A percentile compares a stretch with the other conserved stretches of the same genome.
phyloP scores from a whole-genome alignment of 2,797 vertebrate species.

The Paramormyrops hopkinsi region DNA sequence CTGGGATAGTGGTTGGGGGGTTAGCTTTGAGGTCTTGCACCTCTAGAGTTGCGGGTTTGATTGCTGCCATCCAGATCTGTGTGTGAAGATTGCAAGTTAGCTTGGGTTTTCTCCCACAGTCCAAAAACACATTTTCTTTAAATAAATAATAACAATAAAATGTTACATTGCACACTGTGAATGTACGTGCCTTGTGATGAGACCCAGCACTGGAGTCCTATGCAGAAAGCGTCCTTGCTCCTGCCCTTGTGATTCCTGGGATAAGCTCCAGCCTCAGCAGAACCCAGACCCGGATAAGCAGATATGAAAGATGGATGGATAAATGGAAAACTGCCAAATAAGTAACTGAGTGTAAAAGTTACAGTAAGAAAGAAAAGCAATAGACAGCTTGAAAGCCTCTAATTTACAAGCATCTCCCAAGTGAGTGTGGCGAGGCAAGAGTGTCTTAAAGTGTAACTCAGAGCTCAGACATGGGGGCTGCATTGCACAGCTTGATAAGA shows the following conservation, averaged over 20 bases:
- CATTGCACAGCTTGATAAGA: constrained; percentile 9
- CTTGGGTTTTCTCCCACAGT: not conserved
- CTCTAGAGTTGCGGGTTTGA: not conserved
- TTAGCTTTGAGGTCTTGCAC: not conserved
- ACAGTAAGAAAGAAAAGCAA: not conserved
- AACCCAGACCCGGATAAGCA: not conserved
- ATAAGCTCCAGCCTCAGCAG: not conserved
- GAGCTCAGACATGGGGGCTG: not conserved
- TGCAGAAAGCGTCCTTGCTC: not conserved
- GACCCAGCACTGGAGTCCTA: not conserved
- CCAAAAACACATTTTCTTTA: not conserved
- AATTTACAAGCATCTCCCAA: not conserved
- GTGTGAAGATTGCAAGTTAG: not conserved
- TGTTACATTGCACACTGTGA: not conserved
- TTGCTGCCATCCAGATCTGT: not conserved
- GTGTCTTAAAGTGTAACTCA: not conserved
- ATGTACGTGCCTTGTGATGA: not conserved
- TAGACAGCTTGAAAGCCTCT: not conserved
- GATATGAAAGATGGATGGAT: not conserved
- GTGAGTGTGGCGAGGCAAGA: not conserved
- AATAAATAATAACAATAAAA: not conserved
- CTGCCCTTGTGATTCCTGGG: not conserved
- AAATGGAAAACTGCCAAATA: constrained; percentile 5
- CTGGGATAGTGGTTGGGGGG: not conserved
- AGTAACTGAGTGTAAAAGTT: not conserved